Conservation (phyloP, 1,140 invertebrate genomes). For the Lucilia cuprina region DNA sequence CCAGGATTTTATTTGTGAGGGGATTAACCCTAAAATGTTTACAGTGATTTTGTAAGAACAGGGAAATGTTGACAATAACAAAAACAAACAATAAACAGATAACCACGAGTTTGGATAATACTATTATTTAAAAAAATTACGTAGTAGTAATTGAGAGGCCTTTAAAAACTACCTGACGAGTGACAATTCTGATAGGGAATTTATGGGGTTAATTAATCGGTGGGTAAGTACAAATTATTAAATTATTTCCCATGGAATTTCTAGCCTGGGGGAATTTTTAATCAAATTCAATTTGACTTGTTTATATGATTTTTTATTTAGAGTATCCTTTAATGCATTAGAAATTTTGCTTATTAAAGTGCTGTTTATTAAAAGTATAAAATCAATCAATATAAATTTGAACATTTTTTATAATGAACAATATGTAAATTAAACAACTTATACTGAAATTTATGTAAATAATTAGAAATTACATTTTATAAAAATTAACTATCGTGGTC, state of each 20-base stretch:
- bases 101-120: neutral
- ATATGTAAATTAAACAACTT: too few species aligned
- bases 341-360: too few species aligned
- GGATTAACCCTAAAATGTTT: neutral
- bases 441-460: too few species aligned
- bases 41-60: neutral
- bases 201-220: neutral
- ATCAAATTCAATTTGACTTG: too few species aligned
- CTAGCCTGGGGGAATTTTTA: neutral
- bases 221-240: neutral
- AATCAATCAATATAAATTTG: too few species aligned
- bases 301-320: too few species aligned
- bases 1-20: neutral
- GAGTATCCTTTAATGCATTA: too few species aligned
- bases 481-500: too few species aligned
- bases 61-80: neutral
- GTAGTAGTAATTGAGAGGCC: neutral
- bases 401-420: too few species aligned
- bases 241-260: neutral
- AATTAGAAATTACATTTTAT: too few species aligned
- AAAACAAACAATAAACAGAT: neutral
- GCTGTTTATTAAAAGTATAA: too few species aligned
- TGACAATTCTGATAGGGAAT: neutral
- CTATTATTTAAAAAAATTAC: neutral
- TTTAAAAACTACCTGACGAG: neutral